phyloP scores from a whole-genome alignment of 2,888 invertebrate genomes.

The Torymus aiolomorphi region DNA sequence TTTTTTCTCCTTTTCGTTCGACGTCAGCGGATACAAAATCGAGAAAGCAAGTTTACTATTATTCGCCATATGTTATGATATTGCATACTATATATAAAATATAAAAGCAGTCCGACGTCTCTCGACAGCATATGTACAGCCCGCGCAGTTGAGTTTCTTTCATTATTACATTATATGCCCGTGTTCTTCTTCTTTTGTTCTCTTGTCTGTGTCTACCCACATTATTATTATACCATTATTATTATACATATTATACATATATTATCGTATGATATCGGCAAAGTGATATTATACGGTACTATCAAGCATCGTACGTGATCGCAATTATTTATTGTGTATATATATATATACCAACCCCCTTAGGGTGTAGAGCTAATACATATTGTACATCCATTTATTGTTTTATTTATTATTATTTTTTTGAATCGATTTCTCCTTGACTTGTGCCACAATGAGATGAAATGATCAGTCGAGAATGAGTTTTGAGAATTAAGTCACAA shows the following conservation, averaged over 20 bases:
- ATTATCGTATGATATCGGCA: background rate
- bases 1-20: too few species aligned
- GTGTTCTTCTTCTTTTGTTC: conserved; percentile 47
- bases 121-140: conserved; percentile 38
- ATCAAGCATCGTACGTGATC: conserved; percentile 57
- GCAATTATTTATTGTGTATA: conserved; percentile 54
- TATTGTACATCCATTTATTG: conserved; percentile 12
- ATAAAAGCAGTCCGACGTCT: conserved; percentile 51
- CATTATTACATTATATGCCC: conserved; percentile 32
- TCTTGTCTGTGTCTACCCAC: conserved; percentile 35
- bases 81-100: background rate
- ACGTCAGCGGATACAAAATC: too few species aligned
- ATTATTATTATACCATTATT: conserved; percentile 18
- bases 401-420: conserved; percentile 31
- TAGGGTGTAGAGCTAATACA: conserved; percentile 45
- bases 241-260: background rate
- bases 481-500: background rate
- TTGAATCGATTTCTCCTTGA: conserved; percentile 46
- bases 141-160: conserved; percentile 37
- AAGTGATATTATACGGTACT: background rate
- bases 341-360: conserved; percentile 21
- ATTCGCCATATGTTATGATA: too few species aligned
- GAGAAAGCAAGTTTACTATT: too few species aligned
- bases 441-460: conserved; percentile 56
- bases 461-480: conserved; percentile 56